Base-by-base conservation (phyloP, 2,797 vertebrate genomes). In the Tenualosa thibaudeaui region DNA sequence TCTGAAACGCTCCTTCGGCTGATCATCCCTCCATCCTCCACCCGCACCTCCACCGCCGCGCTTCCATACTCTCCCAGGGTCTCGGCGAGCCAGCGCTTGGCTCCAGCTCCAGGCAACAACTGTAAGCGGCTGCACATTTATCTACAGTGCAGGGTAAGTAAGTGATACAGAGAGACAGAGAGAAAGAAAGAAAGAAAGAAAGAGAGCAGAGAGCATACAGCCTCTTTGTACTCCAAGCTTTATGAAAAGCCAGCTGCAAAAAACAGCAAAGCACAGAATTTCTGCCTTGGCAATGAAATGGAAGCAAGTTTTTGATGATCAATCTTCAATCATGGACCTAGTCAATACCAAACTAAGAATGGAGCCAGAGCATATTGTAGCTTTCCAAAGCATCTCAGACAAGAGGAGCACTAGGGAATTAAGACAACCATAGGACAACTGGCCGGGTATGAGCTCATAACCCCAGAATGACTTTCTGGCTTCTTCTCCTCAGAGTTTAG, bases 31-130 rank as follows among this genome's bases (percentile, higher is more conserved):
- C 65, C 31, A 37, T 24, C 26, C 22, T 3, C 22, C 68, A 40
- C 31, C 65, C 7, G 0, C 62, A 65, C 6, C 62, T 31, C 7
- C 26, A 68, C 60, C 60, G 3, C 56, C 22, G 5, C 56, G 22
- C 56, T 5, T 15, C 17, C 71, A 17, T 9, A 6, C 19, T 19
- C 71, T 78, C 71, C 40, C 40, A 78, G 37, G 40, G 71, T 78
- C 71, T 78, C 71, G 19, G 37, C 5, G 17, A 78, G 71, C 71
- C 71, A 75, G 68, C 37, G 19, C 8, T 78, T 24, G 5, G 65
- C 71, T 78, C 71, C 71, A 46, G 71, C 71, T 78, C 37, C 71
- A 46, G 71, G 71, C 37, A 78, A 78, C 15, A 46, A 78, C 71
- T 46, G 40, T 43, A 31, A 19, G 68, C 31, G 26, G 68, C 37